phyloP scores from a whole-genome alignment of 2,797 vertebrate genomes.

The Ataeniobius toweri region DNA sequence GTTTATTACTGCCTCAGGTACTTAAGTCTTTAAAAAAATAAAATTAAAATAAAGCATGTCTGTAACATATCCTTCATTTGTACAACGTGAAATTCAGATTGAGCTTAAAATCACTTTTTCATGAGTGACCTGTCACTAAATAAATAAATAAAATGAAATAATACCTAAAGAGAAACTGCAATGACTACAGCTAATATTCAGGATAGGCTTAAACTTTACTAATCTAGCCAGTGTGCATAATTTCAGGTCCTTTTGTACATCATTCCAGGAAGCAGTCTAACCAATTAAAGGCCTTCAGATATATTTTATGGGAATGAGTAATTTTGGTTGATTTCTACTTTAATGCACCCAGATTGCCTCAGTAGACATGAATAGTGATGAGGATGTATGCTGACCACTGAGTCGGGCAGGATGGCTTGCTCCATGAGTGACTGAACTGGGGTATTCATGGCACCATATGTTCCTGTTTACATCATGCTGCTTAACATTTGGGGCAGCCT shows the following conservation, averaged over 20 bases:
- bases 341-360: slow-evolving; percentile 40
- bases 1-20: not conserved
- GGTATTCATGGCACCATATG: slow-evolving; percentile 63
- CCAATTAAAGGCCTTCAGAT: not conserved
- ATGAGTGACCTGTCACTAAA: not conserved
- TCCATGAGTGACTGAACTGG: slow-evolving; percentile 60
- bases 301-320: not conserved
- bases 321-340: slow-evolving; percentile 11
- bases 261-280: not conserved
- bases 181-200: not conserved
- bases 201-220: not conserved
- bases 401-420: slow-evolving; percentile 53
- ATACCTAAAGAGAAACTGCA: not conserved
- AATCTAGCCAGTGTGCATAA: no score
- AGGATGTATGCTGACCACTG: slow-evolving; percentile 68
- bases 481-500: slow-evolving; percentile 58
- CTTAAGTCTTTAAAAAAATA: not conserved
- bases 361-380: slow-evolving; percentile 59
- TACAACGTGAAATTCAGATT: not conserved
- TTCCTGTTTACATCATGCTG: slow-evolving; percentile 59
- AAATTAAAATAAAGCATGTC: not conserved
- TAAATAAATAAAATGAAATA: not conserved
- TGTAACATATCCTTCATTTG: not conserved
- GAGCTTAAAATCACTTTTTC: not conserved
- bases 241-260: not conserved